Conservation (phyloP, 1,140 invertebrate genomes). For the Carcinoscorpius rotundicauda region DNA sequence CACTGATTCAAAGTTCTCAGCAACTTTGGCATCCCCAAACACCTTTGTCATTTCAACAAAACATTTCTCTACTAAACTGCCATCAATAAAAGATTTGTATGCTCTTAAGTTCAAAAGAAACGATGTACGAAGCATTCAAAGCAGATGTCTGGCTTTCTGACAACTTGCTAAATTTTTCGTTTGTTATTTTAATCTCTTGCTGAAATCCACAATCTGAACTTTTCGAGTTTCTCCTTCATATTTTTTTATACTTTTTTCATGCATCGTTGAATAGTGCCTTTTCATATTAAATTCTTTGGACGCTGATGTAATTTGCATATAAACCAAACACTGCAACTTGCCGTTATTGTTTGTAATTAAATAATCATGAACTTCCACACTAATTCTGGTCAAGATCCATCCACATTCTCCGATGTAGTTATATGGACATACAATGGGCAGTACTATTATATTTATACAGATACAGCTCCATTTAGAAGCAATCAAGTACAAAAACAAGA, state of each 20-base stretch:
- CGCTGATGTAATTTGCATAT: neutral
- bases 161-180: neutral
- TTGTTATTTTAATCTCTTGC: neutral
- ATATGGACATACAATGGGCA: no score
- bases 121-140: slow-evolving; percentile 3
- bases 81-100: slow-evolving; percentile 5
- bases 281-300: slow-evolving; percentile 3
- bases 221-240: slow-evolving; percentile 3
- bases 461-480: no score
- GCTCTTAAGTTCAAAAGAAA: slow-evolving; percentile 3
- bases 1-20: slow-evolving; percentile 3
- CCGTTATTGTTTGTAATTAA: neutral
- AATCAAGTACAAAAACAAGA: no score
- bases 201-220: neutral
- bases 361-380: neutral
- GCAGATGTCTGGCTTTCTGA: neutral
- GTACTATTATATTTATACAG: no score
- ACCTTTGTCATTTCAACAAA: slow-evolving; percentile 1
- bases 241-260: neutral
- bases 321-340: slow-evolving; percentile 7
- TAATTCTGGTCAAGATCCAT: no score
- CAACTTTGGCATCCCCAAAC: slow-evolving; percentile 1
- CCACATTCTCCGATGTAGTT: no score
- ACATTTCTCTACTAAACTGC: slow-evolving; percentile 4
- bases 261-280: neutral